These are phyloP conservation scores for Diaprepes abbreviatus DNA, from an alignment of 2,888 invertebrate species.

Conservation along the genomic window DNA sequence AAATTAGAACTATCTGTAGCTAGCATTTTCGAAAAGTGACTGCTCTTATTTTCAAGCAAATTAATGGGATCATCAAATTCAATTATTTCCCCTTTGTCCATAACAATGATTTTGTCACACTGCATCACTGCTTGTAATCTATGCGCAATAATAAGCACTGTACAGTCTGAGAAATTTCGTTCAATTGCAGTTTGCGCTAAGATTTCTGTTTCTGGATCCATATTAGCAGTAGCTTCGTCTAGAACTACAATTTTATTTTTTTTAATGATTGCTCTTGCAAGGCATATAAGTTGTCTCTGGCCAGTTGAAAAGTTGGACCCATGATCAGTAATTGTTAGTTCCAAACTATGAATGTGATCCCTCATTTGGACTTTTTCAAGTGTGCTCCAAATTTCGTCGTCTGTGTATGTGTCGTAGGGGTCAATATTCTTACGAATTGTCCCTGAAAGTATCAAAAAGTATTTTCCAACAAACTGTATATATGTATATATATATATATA, in stretches of 20 bases:
- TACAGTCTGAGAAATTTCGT: conserved; percentile 69
- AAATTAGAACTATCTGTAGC: conserved; percentile 35
- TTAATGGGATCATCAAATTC: conserved; percentile 57
- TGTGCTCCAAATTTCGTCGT: conserved; percentile 60
- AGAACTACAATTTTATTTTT: conserved; percentile 70
- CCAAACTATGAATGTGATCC: conserved; percentile 61
- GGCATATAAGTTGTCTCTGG: conserved; percentile 72
- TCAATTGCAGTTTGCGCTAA: conserved; percentile 71
- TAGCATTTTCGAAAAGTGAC: conserved; percentile 56
- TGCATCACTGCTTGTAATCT: conserved; percentile 71
- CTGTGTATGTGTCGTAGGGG: conserved; percentile 55
- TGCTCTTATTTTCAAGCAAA: conserved; percentile 53
- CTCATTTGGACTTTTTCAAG: conserved; percentile 64
- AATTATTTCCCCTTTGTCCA: conserved; percentile 68
- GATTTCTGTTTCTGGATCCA: conserved; percentile 70
- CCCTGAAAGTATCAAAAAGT: too few species aligned
- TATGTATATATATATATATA: too few species aligned
- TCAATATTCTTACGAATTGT: conserved; percentile 68
- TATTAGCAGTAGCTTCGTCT: conserved; percentile 73
- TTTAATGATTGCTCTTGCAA: conserved; percentile 71
- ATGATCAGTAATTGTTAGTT: conserved; percentile 52
- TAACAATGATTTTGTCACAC: conserved; percentile 70
- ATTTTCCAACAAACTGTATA: too few species aligned
- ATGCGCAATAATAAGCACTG: conserved; percentile 69
- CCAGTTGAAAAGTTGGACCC: conserved; percentile 60